Base-by-base conservation (phyloP, 1,140 invertebrate genomes). In the Fopius arisanus region DNA sequence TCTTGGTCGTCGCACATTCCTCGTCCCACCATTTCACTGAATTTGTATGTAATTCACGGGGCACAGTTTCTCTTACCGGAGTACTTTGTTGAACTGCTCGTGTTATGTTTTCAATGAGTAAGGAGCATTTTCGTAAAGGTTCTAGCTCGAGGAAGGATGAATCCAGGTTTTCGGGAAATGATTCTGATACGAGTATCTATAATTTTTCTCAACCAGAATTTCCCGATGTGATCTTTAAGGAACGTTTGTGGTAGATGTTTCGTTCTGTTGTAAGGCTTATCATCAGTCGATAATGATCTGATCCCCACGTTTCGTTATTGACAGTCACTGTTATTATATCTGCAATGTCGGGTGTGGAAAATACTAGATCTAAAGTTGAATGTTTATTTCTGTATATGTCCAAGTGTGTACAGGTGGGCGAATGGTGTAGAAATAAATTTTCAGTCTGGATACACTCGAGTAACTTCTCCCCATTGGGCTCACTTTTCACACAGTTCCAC, bases 281-380 rank as follows among this genome's bases (percentile, higher is more conserved):
- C 16, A 19, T 16, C 23, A 76, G 43, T 10, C 54, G 66, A 54
- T 29, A 74, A 26, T 74, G 54, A 31, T 72, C 72, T 31, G 67
- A 72, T 10, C 67, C 67, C 62, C 37, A 67, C 0, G 65, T 73
- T 16, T 76, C 75, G 16, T 74, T 68, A 10, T 6, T 10, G 9
- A 41, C 69, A 7, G 40, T 31, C 19, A 71, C 28, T 3, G 67
- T 26, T 9, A 74, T 41, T 48, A 28, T 59, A 31, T 74, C 48
- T 9, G 72, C 14, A 14, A 76, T 37, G 14, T 51, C 31, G 9
- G 31, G 71, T 0, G 68, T 41, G 12, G 75, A 70, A 7, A 76
- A 63, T 0, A 68, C 19, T 7, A 76, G 40, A 62, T 76, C 72
- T 12, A 76, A 12, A 19, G 71, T 75, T 10, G 69, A 75, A 21